Evolutionary conservation across 2,113 vertebrate genomes (phyloP), one percentile per base, ranked within the genome.

Genomic region (Cyprinus carpio): DNA sequence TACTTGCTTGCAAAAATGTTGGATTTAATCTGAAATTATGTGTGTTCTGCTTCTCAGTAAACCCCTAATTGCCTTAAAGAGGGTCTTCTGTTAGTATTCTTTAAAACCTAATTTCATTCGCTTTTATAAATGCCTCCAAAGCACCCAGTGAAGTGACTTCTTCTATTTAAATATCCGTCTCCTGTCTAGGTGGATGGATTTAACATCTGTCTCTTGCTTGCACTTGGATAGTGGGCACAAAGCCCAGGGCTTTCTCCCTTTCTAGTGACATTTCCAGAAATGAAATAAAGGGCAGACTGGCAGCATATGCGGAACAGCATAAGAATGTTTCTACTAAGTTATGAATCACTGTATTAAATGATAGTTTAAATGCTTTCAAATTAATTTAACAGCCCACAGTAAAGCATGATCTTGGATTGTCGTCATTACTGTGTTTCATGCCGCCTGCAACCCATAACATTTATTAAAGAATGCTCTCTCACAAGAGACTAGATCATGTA

Each of bases 281-380:
- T 76, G 23, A 49, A 75, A 76, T 82, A 72, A 77, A 83, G 40
- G 15, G 60, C 75, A 75, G 74, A 84, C 31, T 29, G 27, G 43
- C 23, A 64, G 56, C 78, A 80, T 72, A 80, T 75, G 56, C 23
- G 12, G 74, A 87, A 84, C 77, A 78, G 29, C 13, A 3, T 25
- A 75, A 77, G 81, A 81, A 84, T 86, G 49, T 25, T 12, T n/a
- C 54, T 81, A 71, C 56, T 83, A 74, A 75, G 18, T 69, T 67
- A 62, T 83, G 84, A 86, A 82, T 77, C 46, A 1, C 49, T 20
- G 49, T 77, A 77, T 29, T n/a, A 56, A 77, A 54, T 34, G 18
- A 9, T 77, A 31, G 75, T 29, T 75, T 77, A 56, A 29, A 51
- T 54, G 13, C 46, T 76, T 20, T 18, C 74, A 76, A 76, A 77